Evolutionary conservation across 2,797 vertebrate genomes (phyloP).

Genomic region (Eidolon dupreanum): DNA sequence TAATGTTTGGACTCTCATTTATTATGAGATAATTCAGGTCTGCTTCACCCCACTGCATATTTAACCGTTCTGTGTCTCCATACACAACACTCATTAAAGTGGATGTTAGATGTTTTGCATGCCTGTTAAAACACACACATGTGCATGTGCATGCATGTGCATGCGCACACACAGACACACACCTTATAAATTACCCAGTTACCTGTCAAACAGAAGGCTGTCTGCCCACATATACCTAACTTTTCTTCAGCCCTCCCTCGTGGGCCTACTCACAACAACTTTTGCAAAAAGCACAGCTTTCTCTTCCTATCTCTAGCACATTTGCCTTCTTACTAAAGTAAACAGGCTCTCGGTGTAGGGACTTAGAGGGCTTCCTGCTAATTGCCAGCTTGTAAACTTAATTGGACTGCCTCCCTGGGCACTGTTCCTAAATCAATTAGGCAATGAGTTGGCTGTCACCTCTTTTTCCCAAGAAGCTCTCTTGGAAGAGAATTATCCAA

Average conservation of each 20-base stretch:
- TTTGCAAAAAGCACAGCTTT: slow-evolving; percentile 87
- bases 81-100: slow-evolving; percentile 77
- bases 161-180: neutral
- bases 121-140: slow-evolving; percentile 72
- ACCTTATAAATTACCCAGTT: slow-evolving; percentile 72
- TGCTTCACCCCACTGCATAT: slow-evolving; percentile 66
- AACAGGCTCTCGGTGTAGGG: slow-evolving; percentile 91
- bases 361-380: slow-evolving; percentile 94
- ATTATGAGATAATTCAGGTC: slow-evolving; percentile 72
- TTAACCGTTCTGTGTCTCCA: slow-evolving; percentile 77
- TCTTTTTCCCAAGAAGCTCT: slow-evolving; percentile 88
- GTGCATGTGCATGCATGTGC: too few relatives aligned
- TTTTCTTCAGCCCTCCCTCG: slow-evolving; percentile 82
- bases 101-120: slow-evolving; percentile 79
- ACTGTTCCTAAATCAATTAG: slow-evolving; percentile 93
- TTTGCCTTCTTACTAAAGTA: slow-evolving; percentile 92
- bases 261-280: slow-evolving; percentile 85
- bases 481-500: slow-evolving; percentile 86
- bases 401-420: slow-evolving; percentile 92
- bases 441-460: slow-evolving; percentile 90
- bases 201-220: slow-evolving; percentile 82
- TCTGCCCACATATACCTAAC: slow-evolving; percentile 79
- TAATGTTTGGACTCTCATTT: slow-evolving; percentile 63
- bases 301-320: slow-evolving; percentile 87
- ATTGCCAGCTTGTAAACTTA: slow-evolving; percentile 98